Evolutionary conservation across 2,113 vertebrate species (phyloP), one percentile per base, ranked within the genome.

Genomic region (Lasiurus cinereus): DNA sequence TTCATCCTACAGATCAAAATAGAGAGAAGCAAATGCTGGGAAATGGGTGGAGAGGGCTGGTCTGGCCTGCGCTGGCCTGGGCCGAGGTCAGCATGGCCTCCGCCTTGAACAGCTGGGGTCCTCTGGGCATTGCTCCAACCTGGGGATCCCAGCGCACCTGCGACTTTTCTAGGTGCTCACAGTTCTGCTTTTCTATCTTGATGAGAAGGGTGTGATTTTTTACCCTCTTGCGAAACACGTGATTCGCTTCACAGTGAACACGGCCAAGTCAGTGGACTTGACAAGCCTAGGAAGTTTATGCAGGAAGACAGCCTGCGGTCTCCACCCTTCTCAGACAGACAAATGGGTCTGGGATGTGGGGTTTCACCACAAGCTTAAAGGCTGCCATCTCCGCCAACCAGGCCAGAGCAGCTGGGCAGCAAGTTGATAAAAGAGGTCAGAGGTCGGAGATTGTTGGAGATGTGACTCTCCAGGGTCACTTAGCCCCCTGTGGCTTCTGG

Each of bases 1-100:
- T 73, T 89, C 10, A 4, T 3, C 74, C 96, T 97, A 84, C 43
- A 70, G 31, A 83, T 31, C 39, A 27, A 83, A 43, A 46, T 13
- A 43, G 54, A 87, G 52, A 95, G 83, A 93, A 79, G 46, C 33
- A 2, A 36, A 46, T 10, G 13, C 46, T 83, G 66, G 50, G 27
- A 14, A 22, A 27, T 3, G 46, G 83, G 22, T n/a, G 48, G 46
- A 70, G 82, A 52, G 67, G 7, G 48, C 66, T 72, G 56, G 62
- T 56, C 69, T 43, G 52, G 66, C 80, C 80, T 80, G 85, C 8
- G 13, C 46, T 67, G 86, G 11, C 29, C 50, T n/a, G 66, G 43
- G 36, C 14, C 0, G 0, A 36, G 48, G 6, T 36, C 48, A 13
- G 29, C 0, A 0, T 33, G 48, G 27, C 52, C 66, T 24, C 48